Conservation (phyloP, 2,888 invertebrate species). For the Standfussiana lucernea region DNA sequence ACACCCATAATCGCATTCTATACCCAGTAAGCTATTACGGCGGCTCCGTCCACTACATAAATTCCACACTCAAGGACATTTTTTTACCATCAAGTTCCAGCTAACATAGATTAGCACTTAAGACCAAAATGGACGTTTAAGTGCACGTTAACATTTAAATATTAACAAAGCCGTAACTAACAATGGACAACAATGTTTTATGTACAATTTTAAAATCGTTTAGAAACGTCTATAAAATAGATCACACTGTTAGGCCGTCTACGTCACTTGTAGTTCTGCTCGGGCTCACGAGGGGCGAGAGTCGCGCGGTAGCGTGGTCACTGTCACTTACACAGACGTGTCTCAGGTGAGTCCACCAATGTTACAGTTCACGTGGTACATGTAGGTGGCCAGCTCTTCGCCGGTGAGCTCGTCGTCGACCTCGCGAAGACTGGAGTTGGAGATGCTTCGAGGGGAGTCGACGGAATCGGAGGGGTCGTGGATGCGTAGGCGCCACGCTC, state of each 20-base stretch:
- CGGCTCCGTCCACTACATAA: constrained; percentile 36
- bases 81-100: constrained; percentile 35
- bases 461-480: constrained; percentile 84
- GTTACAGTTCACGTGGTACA: constrained; percentile 92
- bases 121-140: constrained; percentile 51
- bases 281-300: constrained; percentile 23
- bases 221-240: constrained; percentile 60
- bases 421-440: constrained; percentile 94
- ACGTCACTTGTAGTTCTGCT: constrained; percentile 62
- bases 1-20: constrained; percentile 36
- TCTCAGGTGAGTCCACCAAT: constrained; percentile 86
- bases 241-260: constrained; percentile 60
- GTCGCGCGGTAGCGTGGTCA: constrained; percentile 51
- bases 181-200: constrained; percentile 63
- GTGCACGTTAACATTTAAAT: constrained; percentile 52
- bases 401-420: constrained; percentile 93
- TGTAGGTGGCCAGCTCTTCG: constrained; percentile 92
- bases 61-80: constrained; percentile 47
- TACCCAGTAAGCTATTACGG: constrained; percentile 34
- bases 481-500: constrained; percentile 77
- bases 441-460: constrained; percentile 91
- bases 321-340: constrained; percentile 77
- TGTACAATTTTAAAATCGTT: constrained; percentile 54
- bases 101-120: constrained; percentile 63
- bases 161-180: constrained; percentile 62